Evolutionary conservation across 2,113 vertebrate genomes (phyloP).

Genomic region (Sapayoa aenigma): DNA sequence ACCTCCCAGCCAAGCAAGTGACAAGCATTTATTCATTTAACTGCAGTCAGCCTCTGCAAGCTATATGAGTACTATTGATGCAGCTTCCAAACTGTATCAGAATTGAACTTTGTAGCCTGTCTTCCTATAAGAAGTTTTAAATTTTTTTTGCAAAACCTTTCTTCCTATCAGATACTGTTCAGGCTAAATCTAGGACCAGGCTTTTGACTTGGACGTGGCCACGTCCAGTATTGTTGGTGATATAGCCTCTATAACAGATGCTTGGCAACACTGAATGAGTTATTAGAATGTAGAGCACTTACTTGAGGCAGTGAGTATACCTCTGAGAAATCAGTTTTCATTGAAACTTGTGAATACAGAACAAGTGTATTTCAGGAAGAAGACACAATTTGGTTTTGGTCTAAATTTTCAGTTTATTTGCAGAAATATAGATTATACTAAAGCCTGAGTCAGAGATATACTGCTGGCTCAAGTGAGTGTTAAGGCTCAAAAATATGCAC

Average conservation of each 20-base stretch:
- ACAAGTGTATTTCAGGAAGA: not conserved
- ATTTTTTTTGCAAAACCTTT: not conserved
- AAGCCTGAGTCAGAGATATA: not conserved
- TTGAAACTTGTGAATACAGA: not conserved
- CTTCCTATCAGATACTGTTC: not conserved
- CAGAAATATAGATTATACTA: accelerated
- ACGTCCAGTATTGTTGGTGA: not conserved
- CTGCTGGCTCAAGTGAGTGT: not conserved
- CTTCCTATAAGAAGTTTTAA: not conserved
- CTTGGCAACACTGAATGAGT: not conserved
- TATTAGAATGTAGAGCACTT: not conserved
- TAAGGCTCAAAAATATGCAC: not conserved
- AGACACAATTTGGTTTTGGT: not conserved
- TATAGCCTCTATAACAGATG: accelerated
- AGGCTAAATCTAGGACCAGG: not conserved
- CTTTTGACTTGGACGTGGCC: not conserved
- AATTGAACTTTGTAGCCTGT: not conserved
- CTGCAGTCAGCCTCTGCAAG: not conserved
- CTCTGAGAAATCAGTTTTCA: not conserved
- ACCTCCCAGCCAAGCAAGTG: not conserved
- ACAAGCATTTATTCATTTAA: not conserved
- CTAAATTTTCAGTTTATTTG: not conserved
- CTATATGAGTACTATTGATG: not conserved
- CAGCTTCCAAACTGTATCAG: not conserved
- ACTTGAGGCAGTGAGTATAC: not conserved